phyloP scores from a whole-genome alignment of 2,113 vertebrate species.

The Phyllostomus discolor region DNA sequence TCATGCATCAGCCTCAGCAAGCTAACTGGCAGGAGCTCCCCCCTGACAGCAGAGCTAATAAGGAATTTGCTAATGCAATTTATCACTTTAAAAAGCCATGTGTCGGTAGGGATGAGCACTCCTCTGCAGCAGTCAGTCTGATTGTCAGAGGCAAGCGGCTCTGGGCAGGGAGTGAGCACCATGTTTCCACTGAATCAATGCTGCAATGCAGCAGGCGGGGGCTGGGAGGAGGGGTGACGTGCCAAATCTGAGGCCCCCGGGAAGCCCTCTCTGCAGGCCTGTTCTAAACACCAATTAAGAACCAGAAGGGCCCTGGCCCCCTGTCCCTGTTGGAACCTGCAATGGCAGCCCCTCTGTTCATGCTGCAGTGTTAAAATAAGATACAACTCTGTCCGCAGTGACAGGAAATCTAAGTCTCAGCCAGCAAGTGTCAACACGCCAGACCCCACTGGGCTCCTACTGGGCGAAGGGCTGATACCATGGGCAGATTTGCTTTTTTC shows the following conservation, averaged over 20 bases:
- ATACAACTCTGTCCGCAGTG: background rate
- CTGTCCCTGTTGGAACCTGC: background rate
- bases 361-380: constrained; percentile 32
- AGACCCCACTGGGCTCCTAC: background rate
- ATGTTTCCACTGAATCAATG: constrained; percentile 84
- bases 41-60: constrained; percentile 82
- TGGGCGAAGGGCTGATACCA: background rate
- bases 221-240: background rate
- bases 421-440: background rate
- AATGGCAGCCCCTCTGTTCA: background rate
- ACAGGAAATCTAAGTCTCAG: background rate
- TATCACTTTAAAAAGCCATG: constrained; percentile 82
- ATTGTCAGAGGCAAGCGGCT: constrained; percentile 80
- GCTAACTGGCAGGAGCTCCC: constrained; percentile 65
- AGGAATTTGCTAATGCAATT: constrained; percentile 83
- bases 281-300: background rate
- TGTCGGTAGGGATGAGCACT: constrained; percentile 67
- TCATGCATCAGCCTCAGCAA: constrained; percentile 28
- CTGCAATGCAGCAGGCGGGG: constrained; percentile 85
- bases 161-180: constrained; percentile 80
- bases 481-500: background rate
- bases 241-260: background rate
- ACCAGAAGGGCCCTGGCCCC: background rate
- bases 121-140: constrained; percentile 79
- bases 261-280: background rate